phyloP scores from a whole-genome alignment of 2,888 invertebrate species.

The Cosmia pyralina region DNA sequence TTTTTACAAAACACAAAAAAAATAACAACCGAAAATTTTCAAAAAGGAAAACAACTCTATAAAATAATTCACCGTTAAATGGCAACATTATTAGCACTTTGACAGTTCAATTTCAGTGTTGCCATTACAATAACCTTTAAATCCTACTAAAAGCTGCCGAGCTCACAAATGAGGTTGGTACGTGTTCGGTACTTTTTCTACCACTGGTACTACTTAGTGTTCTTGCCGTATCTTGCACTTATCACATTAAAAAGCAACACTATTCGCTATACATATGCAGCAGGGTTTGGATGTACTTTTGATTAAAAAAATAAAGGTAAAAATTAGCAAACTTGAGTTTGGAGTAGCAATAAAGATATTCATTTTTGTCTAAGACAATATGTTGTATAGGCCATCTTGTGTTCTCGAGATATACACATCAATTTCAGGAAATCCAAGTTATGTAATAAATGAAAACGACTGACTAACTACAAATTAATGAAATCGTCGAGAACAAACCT shows the following conservation, averaged over 20 bases:
- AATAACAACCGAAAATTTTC: slow-evolving; percentile 52
- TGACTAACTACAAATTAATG: no score
- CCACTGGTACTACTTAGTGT: slow-evolving; percentile 35
- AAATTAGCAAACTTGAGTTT: slow-evolving; percentile 9
- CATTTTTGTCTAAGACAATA: slow-evolving; percentile 2
- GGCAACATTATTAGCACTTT: slow-evolving; percentile 62
- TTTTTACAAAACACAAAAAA: slow-evolving; percentile 46
- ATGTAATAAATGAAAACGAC: neutral
- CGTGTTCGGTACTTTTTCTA: slow-evolving; percentile 36
- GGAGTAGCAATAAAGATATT: slow-evolving; percentile 9
- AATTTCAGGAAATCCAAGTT: neutral
- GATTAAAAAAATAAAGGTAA: slow-evolving; percentile 17
- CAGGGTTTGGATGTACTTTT: slow-evolving; percentile 39
- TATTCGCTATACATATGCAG: slow-evolving; percentile 27
- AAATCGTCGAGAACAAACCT: no score
- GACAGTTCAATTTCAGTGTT: slow-evolving; percentile 57
- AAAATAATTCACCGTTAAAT: slow-evolving; percentile 58
- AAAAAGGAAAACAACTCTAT: slow-evolving; percentile 28
- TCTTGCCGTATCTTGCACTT: slow-evolving; percentile 39
- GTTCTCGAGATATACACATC: neutral
- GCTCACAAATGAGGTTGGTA: slow-evolving; percentile 43
- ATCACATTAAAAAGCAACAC: slow-evolving; percentile 55
- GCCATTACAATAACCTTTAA: slow-evolving; percentile 51
- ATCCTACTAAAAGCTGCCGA: slow-evolving; percentile 62
- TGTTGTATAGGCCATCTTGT: slow-evolving; percentile 20